These are phyloP conservation scores for Thereva unica DNA, from an alignment of 2,888 invertebrate genomes.

Conservation along the genomic window DNA sequence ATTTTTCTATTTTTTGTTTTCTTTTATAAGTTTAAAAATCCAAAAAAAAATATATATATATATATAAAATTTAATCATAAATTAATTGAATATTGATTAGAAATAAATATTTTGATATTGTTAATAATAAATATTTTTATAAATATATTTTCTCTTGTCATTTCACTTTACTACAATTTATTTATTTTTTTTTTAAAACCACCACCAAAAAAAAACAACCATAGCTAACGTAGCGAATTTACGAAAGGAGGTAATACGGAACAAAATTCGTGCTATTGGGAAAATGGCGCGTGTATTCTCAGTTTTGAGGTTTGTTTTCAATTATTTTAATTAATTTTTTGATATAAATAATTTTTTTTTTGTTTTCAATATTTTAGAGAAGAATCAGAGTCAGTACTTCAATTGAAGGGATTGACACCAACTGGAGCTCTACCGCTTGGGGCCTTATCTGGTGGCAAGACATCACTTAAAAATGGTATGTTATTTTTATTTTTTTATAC, in stretches of 20 bases:
- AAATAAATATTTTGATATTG: not conserved
- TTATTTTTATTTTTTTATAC: too few species aligned
- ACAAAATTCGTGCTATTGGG: conserved; percentile 99
- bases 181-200: too few species aligned
- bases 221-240: conserved; percentile 82
- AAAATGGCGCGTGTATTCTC: conserved; percentile 99
- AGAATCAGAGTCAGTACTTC: conserved; percentile 98
- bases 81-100: too few species aligned
- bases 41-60: not conserved
- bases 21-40: conserved; percentile 5
- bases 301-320: conserved; percentile 66
- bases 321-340: too few species aligned
- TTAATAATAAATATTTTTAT: not conserved
- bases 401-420: conserved; percentile 97
- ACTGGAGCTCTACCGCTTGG: conserved; percentile 97
- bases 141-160: conserved; percentile 38
- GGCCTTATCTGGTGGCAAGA: conserved; percentile 95
- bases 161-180: conserved; percentile 2
- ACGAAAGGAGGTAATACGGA: conserved; percentile 98
- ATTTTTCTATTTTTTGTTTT: not conserved
- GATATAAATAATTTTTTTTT: too few species aligned
- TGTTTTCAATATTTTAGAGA: conserved; percentile 76
- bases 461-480: conserved; percentile 83
- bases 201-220: not conserved
- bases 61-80: not conserved